These are phyloP conservation scores for Oxyteleia sp. DNA, from an alignment of 2,888 invertebrate species.

Conservation along the genomic window DNA sequence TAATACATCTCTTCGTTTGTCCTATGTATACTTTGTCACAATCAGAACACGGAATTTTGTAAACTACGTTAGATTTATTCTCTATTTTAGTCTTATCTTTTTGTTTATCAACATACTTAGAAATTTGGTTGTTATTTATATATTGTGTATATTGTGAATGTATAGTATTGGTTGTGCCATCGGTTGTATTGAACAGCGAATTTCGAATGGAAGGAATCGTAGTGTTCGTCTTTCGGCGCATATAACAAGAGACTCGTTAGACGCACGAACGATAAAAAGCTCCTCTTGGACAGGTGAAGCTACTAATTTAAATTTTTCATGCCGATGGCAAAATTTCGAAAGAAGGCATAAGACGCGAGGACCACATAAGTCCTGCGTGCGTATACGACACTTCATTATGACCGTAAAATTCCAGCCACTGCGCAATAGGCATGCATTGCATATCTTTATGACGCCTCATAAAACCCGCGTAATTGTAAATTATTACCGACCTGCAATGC, in stretches of 20 bases:
- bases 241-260: slow-evolving; percentile 51
- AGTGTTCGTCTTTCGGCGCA: slow-evolving; percentile 9
- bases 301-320: slow-evolving; percentile 53
- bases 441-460: slow-evolving; percentile 84
- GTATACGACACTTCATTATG: slow-evolving; percentile 65
- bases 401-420: slow-evolving; percentile 82
- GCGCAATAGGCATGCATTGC: slow-evolving; percentile 83
- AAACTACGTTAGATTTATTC: too few species aligned
- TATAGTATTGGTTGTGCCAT: not conserved
- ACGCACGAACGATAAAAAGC: slow-evolving; percentile 36
- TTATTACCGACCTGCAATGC: slow-evolving; percentile 82
- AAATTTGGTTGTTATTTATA: not conserved
- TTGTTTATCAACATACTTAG: too few species aligned
- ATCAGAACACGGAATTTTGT: too few species aligned
- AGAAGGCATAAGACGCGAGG: slow-evolving; percentile 25
- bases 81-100: too few species aligned
- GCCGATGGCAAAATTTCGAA: slow-evolving; percentile 41
- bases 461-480: slow-evolving; percentile 86
- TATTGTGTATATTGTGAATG: not conserved
- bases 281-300: slow-evolving; percentile 30
- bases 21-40: too few species aligned
- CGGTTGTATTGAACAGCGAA: slow-evolving; percentile 3
- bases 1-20: too few species aligned
- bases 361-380: slow-evolving; percentile 58
- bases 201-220: slow-evolving; percentile 24